A percentile compares a stretch with the other conserved stretches of the same genome.
Conservation (phyloP, 2,113 vertebrate genomes). For the Corynorhinus townsendii region DNA sequence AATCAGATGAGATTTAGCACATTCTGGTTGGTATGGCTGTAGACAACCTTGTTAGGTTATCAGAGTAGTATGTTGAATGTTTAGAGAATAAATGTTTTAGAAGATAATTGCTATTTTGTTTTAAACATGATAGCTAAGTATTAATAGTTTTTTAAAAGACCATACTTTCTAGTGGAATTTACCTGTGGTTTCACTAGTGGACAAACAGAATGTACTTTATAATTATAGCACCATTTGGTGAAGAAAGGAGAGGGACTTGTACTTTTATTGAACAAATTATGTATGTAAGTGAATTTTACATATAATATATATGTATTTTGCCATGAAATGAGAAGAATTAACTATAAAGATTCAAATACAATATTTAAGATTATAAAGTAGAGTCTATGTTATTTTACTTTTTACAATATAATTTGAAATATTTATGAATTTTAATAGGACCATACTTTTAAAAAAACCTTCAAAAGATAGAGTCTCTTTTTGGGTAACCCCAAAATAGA, state of each 20-base stretch:
- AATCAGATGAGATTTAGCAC: background rate
- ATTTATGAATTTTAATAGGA: conserved; percentile 14
- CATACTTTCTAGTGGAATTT: background rate
- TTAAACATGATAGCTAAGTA: background rate
- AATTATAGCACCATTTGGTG: background rate
- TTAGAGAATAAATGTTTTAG: background rate
- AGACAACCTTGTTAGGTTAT: background rate
- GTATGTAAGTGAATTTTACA: background rate
- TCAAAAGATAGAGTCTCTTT: background rate
- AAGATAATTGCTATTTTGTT: background rate
- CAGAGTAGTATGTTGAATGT: background rate
- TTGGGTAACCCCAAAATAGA: background rate
- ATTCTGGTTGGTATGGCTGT: background rate
- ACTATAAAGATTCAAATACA: background rate
- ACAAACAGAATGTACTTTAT: background rate
- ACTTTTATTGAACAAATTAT: conserved; percentile 19
- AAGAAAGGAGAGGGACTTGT: background rate
- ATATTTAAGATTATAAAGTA: background rate
- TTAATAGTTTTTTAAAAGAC: background rate
- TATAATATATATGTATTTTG: background rate
- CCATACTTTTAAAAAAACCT: background rate
- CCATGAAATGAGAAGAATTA: background rate
- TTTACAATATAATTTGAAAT: conserved; percentile 15
- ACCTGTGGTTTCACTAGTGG: background rate
- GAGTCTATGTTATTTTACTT: background rate